Evolutionary conservation across 2,797 vertebrate genomes (phyloP), one percentile per base, ranked within the genome.

Genomic region (Rhinichthys osculus): DNA sequence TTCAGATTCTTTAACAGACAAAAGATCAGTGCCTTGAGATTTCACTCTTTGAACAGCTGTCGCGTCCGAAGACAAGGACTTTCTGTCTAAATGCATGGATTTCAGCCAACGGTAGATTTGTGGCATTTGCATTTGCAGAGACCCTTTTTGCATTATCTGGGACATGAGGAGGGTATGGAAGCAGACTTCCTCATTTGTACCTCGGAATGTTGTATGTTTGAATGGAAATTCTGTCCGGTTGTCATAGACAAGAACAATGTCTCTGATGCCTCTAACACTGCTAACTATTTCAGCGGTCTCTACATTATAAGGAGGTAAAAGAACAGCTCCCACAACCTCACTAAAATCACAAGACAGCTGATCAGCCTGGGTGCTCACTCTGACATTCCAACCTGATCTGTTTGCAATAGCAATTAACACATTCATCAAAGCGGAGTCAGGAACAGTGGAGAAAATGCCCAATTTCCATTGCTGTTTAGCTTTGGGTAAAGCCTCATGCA

Each of bases 71-170:
- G 17, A 14, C 74, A 93, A 90, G 27, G 89, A 90, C 3, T 7
- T 86, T 42, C 87, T 87, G 78, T 89, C 90, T 11, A 91, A 7
- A 21, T 94, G 89, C 85, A 96, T 81, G 64, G 95, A 94, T 82
- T 89, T 94, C 38, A 97, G 83, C 96, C 96, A 97, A 0, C 78
- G 70, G 21, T 91, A 91, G 84, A 96, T 84, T 0, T 86, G 44
- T 81, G 92, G 92, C 42, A 84, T 93, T 19, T 93, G 30, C 64
- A 87, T 90, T 78, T 90, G 93, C 50, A 97, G 88, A 40, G 81
- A 92, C 19, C 94, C 93, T 81, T 94, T 97, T 89, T 94, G 95
- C 73, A 97, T 93, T 90, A 96, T 59, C 27, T 83, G 88, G n/a
- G 87, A 67, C 86, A 95, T 90, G 0, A 93, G 90, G 87, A 94